Base-by-base conservation (phyloP, 2,888 invertebrate species). In the Bimastos eiseni region DNA sequence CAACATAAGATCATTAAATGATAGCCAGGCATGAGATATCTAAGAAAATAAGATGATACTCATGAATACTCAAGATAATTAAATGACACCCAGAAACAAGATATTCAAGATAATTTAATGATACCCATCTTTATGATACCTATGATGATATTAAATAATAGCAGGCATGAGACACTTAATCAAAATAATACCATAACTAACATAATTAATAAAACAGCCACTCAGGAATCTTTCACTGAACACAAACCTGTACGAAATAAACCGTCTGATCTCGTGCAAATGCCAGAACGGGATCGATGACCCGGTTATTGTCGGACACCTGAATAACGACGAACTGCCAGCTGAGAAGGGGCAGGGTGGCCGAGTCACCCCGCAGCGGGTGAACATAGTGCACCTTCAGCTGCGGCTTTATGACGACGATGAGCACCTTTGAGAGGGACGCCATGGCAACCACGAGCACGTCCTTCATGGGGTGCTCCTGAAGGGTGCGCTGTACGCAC, bases 251-350 rank as follows among this genome's bases (percentile, higher is more conserved):
- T 93, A 98, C 97, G 96, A 98, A 98, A 95, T 97, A 97, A 90
- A 99, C 95, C 89, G 97, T 97, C 92, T 96, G 97, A 90, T 98
- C 97, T 89, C 99, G 96, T 0, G 97, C 98, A 94, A 98, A 97
- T 0, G 98, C 97, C 91, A 99, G 96, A 19, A 98, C 97, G 30
- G 98, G 98, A 94, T 97, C 97, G 90, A 97, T 96, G 24, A 97
- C 94, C 91, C 94, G 92, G 91, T 94, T 94, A 34, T 33, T 89
- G 30, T 89, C 89, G 0, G 94, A 94, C 89, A 97, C 96, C 94
- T 97, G 97, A 92, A 98, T 97, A 21, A 97, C 96, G 33, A 98
- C 97, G 95, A 97, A 96, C 95, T 98, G 98, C 99, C 99, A 99
- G 49, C 98, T 97, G 38, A 99, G 96, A 89, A 98, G 96, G 0